Percentiles rank a stretch among this genome's conserved stretches.
phyloP scores from a whole-genome alignment of 2,113 vertebrate species.

The Pristiophorus japonicus region DNA sequence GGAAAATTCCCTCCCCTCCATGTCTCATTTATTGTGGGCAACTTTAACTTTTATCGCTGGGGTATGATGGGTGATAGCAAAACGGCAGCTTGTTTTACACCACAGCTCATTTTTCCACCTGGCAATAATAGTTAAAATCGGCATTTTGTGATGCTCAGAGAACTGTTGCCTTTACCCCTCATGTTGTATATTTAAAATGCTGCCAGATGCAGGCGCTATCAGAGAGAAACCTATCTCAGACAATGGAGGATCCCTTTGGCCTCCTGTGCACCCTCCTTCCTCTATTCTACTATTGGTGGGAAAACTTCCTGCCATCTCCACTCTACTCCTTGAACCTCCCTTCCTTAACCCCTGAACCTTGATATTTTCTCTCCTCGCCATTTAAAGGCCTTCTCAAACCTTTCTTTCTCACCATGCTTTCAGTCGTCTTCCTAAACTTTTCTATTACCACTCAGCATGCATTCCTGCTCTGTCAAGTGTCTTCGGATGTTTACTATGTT shows the following conservation, averaged over 20 bases:
- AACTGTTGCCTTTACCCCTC: background rate
- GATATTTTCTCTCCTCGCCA: background rate
- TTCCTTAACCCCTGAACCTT: background rate
- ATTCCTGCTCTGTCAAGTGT: background rate
- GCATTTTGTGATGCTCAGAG: background rate
- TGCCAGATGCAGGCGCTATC: too few species aligned
- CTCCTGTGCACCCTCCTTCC: background rate
- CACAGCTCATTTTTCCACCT: too few species aligned
- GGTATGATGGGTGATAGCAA: too few species aligned
- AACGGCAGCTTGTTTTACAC: too few species aligned
- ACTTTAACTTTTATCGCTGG: too few species aligned
- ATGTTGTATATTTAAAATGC: background rate
- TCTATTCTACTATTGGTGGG: background rate
- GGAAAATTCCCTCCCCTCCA: too few species aligned
- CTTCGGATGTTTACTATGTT: background rate
- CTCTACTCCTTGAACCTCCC: background rate
- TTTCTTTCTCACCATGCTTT: background rate
- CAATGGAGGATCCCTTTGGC: background rate
- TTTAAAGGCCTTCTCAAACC: background rate
- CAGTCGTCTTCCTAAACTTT: background rate
- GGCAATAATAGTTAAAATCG: too few species aligned
- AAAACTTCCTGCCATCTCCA: background rate
- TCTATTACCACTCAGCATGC: background rate
- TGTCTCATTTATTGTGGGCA: too few species aligned
- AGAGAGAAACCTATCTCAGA: background rate